A percentile compares a stretch with the other conserved stretches of the same genome.
Evolutionary conservation across 2,113 vertebrate genomes (phyloP).

Genomic region (Nesoenas mayeri): DNA sequence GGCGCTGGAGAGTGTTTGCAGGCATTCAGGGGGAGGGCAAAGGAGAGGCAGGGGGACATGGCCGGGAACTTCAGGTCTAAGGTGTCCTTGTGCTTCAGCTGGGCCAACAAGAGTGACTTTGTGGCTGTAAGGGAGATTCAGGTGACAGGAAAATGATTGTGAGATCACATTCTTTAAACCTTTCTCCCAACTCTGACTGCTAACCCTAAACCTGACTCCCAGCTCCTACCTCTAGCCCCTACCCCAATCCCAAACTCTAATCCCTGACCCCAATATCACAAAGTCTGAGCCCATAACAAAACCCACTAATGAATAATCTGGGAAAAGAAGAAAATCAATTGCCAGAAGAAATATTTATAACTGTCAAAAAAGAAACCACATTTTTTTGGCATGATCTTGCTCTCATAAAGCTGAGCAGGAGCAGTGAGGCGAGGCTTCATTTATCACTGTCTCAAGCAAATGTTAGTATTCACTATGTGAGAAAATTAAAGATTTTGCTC

Average conservation of each 20-base stretch:
- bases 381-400: background rate
- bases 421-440: background rate
- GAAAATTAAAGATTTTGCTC: constrained; percentile 24
- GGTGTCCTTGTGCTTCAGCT: no score
- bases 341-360: background rate
- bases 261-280: background rate
- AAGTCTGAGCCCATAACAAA: background rate
- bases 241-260: background rate
- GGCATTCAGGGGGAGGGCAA: background rate
- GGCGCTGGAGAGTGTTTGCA: no score
- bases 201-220: background rate
- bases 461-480: background rate
- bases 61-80: no score
- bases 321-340: background rate
- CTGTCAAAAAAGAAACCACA: background rate
- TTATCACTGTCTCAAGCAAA: constrained; percentile 24
- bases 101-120: background rate
- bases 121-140: background rate
- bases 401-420: background rate
- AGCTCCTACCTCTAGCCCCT: background rate
- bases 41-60: background rate
- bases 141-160: background rate
- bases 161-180: background rate
- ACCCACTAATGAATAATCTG: background rate
- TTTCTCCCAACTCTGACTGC: background rate